Evolutionary conservation across 2,113 vertebrate genomes (phyloP), one percentile per base, ranked within the genome.

Genomic region (Empidonax traillii): DNA sequence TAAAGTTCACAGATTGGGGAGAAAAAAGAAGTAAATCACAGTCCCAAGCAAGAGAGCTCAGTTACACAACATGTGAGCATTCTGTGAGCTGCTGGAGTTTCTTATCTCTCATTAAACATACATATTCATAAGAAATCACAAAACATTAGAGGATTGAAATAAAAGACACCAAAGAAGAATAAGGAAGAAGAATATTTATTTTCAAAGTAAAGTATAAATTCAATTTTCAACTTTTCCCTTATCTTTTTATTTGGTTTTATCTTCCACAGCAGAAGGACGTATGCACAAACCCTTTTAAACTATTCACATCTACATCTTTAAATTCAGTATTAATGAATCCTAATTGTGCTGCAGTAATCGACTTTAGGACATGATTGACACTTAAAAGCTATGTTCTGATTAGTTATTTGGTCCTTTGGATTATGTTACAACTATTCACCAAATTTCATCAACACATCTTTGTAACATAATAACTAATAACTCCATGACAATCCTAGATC

Each of bases 401-500:
- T 66, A 84, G 68, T 73, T 93, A 89, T 85, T 93, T 79, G 24
- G 66, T 81, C 14, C 14, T 96, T 92, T 85, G 75, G 41, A 90
- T 80, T 93, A 65, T 47, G 43, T 65, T 83, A 56, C 47, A 72
- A 62, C 21, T 88, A 75, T 85, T 87, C 43, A 72, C 51, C 62
- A 61, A 21, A 27, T n/a, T 90, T 63, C 47, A 79, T 24, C 41
- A 75, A 35, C 17, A 5, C 5, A 8, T 59, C 53, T 87, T 94
- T 85, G 53, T 41, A 85, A 72, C 6, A 39, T 59, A 83, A 68
- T 82, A 21, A 14, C 22, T 76, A 78, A 79, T 55, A 83, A 53
- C 16, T 75, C 44, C 27, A n/a, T 46, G 30, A 73, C 30, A 85
- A 65, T 82, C 43, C 65, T 63, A 58, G 44, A 67, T 23, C 10